phyloP scores from a whole-genome alignment of 1,140 invertebrate species.

The Zaprionus taronus region DNA sequence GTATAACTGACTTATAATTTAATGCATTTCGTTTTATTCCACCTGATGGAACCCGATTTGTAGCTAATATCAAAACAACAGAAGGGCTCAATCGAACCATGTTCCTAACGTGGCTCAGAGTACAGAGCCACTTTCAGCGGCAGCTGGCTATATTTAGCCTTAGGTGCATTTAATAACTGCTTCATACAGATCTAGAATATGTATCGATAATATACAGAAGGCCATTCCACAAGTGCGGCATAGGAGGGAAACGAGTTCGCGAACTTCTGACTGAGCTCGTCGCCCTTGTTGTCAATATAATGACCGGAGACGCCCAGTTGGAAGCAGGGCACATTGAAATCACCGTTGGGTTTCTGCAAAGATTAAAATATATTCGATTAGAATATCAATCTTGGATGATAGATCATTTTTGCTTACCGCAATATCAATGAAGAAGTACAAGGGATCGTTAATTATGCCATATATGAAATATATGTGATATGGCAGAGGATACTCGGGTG shows the following conservation, averaged over 20 bases:
- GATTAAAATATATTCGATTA: background rate
- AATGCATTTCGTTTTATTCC: background rate
- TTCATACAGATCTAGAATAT: conserved; percentile 37
- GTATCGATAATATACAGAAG: conserved; percentile 47
- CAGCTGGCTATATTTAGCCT: background rate
- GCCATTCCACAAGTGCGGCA: conserved; percentile 46
- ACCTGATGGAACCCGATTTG: background rate
- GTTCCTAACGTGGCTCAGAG: background rate
- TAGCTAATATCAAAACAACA: conserved; percentile 3
- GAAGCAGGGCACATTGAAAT: conserved; percentile 53
- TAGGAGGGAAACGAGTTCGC: conserved; percentile 43
- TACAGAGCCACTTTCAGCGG: background rate
- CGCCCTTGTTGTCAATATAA: conserved; percentile 43
- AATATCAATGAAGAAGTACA: conserved; percentile 22
- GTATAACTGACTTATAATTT: background rate
- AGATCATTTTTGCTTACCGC: background rate
- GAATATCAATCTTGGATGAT: background rate
- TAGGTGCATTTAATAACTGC: background rate
- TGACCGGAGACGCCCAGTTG: conserved; percentile 47
- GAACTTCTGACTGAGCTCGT: conserved; percentile 40
- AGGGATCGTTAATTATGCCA: background rate
- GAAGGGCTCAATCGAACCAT: background rate
- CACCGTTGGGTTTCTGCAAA: conserved; percentile 82
- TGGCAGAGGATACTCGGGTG: conserved; percentile 3
- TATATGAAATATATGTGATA: conserved; percentile 35